A percentile compares a stretch with the other conserved stretches of the same genome.
Conservation (phyloP, 2,113 vertebrate genomes). For the Sisor rabdophorus region DNA sequence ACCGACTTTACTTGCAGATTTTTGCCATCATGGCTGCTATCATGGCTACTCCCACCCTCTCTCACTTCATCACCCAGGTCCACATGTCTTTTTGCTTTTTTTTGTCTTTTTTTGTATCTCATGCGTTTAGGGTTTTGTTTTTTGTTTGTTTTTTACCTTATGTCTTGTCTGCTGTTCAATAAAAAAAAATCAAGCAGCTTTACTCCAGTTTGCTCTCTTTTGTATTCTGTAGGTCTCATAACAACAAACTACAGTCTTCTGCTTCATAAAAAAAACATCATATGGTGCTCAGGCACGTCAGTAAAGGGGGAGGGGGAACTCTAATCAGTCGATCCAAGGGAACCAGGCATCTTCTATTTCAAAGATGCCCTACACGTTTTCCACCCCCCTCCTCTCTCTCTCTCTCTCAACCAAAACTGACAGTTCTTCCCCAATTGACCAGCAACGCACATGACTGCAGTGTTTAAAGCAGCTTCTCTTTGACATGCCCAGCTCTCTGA, state of each 20-base stretch:
- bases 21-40: conserved; percentile 63
- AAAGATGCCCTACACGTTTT: conserved; percentile 45
- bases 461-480: conserved; percentile 31
- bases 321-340: conserved; percentile 67
- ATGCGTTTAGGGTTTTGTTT: neutral
- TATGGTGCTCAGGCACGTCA: conserved; percentile 68
- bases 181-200: conserved; percentile 62
- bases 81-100: conserved; percentile 50
- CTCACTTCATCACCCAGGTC: conserved; percentile 55
- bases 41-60: conserved; percentile 13
- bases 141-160: neutral
- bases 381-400: neutral
- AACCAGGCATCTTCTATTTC: conserved; percentile 51
- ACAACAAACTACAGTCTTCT: conserved; percentile 98
- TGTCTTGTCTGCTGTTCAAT: conserved; percentile 53
- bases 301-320: conserved; percentile 59
- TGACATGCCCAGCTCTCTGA: conserved; percentile 27
- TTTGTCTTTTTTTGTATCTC: conserved; percentile 1
- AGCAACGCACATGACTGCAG: conserved; percentile 42
- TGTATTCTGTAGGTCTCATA: conserved; percentile 96
- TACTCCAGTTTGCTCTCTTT: conserved; percentile 72
- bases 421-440: conserved; percentile 41
- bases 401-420: conserved; percentile 21
- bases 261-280: conserved; percentile 84
- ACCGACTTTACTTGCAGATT: conserved; percentile 52